These are phyloP conservation scores for Diplazon laetatorius DNA, from an alignment of 2,888 invertebrate species.

Conservation along the genomic window DNA sequence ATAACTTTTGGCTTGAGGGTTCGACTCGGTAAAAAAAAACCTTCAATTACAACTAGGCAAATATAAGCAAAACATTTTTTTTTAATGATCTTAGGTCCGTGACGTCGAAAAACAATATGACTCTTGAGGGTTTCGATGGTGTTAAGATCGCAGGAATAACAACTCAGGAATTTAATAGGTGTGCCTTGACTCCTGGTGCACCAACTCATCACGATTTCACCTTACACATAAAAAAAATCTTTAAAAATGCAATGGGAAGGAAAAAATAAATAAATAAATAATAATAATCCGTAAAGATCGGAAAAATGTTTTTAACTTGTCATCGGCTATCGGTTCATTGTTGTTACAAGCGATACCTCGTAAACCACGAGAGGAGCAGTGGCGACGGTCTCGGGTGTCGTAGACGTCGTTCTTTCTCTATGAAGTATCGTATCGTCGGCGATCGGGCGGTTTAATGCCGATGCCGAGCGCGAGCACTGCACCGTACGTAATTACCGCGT, in stretches of 20 bases:
- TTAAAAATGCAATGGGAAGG: not conserved
- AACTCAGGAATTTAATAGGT: too few relatives aligned
- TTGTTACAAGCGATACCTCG: slow-evolving; percentile 77
- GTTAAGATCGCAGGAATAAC: too few relatives aligned
- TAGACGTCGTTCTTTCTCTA: slow-evolving; percentile 63
- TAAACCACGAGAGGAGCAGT: slow-evolving; percentile 70
- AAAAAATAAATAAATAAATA: slow-evolving; percentile 24
- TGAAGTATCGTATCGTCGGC: slow-evolving; percentile 63
- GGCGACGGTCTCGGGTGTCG: slow-evolving; percentile 50
- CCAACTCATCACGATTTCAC: too few relatives aligned
- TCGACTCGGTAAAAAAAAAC: too few relatives aligned
- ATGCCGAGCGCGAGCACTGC: slow-evolving; percentile 70
- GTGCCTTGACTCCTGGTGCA: too few relatives aligned
- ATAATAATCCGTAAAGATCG: slow-evolving; percentile 31
- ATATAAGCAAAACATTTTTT: too few relatives aligned
- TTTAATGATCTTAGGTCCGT: too few relatives aligned
- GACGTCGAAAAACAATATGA: too few relatives aligned
- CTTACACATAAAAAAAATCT: slow-evolving; percentile 35
- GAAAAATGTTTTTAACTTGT: slow-evolving; percentile 75
- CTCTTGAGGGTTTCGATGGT: too few relatives aligned
- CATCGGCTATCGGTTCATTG: slow-evolving; percentile 75
- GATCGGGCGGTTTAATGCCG: slow-evolving; percentile 60
- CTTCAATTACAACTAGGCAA: too few relatives aligned
- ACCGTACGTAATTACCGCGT: slow-evolving; percentile 79
- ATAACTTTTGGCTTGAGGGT: too few relatives aligned